Conservation (phyloP, 2,797 vertebrate genomes). For the Enteromius argenteus region DNA sequence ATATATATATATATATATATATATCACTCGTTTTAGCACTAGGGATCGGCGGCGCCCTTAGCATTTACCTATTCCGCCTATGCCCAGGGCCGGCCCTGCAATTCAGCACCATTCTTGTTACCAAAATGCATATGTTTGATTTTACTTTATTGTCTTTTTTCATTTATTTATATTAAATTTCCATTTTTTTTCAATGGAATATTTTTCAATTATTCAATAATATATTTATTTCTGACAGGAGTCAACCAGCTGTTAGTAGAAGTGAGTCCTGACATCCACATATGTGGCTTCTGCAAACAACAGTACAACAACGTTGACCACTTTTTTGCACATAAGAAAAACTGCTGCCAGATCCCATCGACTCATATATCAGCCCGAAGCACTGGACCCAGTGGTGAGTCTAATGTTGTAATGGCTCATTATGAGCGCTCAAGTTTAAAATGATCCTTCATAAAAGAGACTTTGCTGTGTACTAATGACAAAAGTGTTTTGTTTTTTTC, state of each 20-base stretch:
- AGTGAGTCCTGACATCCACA: conserved; percentile 94
- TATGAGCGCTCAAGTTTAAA: neutral
- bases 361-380: conserved; percentile 70
- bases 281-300: conserved; percentile 96
- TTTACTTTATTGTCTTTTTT: too few relatives aligned
- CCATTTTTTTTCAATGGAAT: too few relatives aligned
- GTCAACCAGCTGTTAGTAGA: conserved; percentile 87
- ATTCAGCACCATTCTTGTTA: too few relatives aligned
- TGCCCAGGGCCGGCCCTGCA: too few relatives aligned
- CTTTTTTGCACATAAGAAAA: conserved; percentile 94
- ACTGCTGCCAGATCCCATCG: conserved; percentile 84
- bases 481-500: conserved; percentile 78
- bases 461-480: neutral
- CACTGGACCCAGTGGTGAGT: conserved; percentile 83
- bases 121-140: too few relatives aligned
- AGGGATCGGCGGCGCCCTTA: too few relatives aligned
- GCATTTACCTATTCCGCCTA: too few relatives aligned
- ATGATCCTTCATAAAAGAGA: neutral
- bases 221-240: conserved; percentile 69
- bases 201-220: too few relatives aligned
- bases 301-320: conserved; percentile 94
- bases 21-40: too few relatives aligned
- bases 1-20: too few relatives aligned
- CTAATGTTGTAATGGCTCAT: neutral
- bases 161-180: too few relatives aligned